phyloP scores from a whole-genome alignment of 2,113 vertebrate genomes.

The Pantherophis guttatus region DNA sequence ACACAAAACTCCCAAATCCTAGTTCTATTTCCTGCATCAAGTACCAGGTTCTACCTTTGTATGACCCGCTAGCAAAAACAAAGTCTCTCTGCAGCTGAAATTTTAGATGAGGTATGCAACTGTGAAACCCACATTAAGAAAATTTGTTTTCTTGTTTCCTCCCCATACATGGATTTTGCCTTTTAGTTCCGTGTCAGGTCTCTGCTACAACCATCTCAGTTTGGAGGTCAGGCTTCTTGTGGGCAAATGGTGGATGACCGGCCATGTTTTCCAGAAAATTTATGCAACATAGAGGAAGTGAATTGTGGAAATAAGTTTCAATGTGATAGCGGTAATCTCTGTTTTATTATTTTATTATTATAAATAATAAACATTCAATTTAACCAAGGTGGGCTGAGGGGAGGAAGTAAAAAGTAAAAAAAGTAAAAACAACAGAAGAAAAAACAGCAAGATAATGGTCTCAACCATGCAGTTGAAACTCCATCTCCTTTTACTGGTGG shows the following conservation, averaged over 20 bases:
- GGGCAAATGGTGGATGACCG: slow-evolving; percentile 71
- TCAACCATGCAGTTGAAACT: not conserved
- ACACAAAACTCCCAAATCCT: not conserved
- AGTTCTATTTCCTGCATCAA: not conserved
- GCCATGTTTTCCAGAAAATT: slow-evolving; percentile 69
- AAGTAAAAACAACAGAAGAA: not conserved
- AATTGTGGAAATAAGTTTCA: slow-evolving; percentile 76
- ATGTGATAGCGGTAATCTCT: slow-evolving; percentile 75
- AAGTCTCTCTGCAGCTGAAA: not conserved
- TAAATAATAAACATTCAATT: not conserved
- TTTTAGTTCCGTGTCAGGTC: slow-evolving; percentile 74
- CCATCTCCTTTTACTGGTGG: not conserved
- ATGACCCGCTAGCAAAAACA: not conserved
- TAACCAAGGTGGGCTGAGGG: not conserved
- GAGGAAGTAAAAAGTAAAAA: not conserved
- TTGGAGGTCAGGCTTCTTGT: slow-evolving; percentile 74
- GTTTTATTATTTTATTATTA: not conserved
- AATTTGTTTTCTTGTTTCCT: not conserved
- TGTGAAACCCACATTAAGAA: not conserved
- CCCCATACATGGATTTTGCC: not conserved
- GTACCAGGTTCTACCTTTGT: not conserved
- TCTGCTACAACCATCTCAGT: slow-evolving; percentile 75
- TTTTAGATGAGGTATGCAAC: not conserved
- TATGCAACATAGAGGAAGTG: slow-evolving; percentile 72
- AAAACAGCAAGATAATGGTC: not conserved